Base-by-base conservation (phyloP, 2,113 vertebrate species). In the Cyphomyrus discorhynchus region DNA sequence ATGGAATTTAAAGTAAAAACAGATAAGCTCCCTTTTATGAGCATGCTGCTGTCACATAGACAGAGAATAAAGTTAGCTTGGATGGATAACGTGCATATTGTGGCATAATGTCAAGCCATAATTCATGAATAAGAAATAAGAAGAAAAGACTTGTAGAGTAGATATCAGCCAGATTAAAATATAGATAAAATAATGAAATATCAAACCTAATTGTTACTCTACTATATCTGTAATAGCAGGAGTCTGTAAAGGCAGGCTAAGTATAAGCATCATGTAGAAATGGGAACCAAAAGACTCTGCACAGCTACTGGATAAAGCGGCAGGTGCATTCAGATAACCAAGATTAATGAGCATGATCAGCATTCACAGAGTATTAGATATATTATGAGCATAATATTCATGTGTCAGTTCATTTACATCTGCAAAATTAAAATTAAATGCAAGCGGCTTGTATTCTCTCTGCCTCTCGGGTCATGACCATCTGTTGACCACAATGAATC, bases 1-100 rank as follows among this genome's bases (percentile, higher is more conserved):
- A 31, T 49, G 21, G 39, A 89, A 88, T 88, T 62, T 88, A 88
- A 88, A 88, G 35, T 66, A 35, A 88, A 62, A 88, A n/a, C 35
- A 47, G 62, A 45, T 74, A 88, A 74, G 66, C 45, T 11, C 24
- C 11, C 21, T 45, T 56, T 70, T 31, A 88, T 62, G 56, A 66
- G 10, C 19, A 10, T n/a, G 87, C 35, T 62, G 7, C 87, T 88
- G 52, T 62, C 56, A 62, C 21, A 66, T 3, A 88, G 39, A 27
- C 11, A 1, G 87, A 88, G 21, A 66, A 66, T 45, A 66, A 62
- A 66, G 24, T 24, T 27, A 13, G n/a, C 10, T 13, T 66, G 87
- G 53, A 46, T 88, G 87, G 87, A 88, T 56, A 66, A 13, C 13
- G 35, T 62, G 21, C 53, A 4, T n/a, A 88, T 24, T 21, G 17